phyloP scores from a whole-genome alignment of 2,888 invertebrate genomes.

The Trachelus troglodyta region DNA sequence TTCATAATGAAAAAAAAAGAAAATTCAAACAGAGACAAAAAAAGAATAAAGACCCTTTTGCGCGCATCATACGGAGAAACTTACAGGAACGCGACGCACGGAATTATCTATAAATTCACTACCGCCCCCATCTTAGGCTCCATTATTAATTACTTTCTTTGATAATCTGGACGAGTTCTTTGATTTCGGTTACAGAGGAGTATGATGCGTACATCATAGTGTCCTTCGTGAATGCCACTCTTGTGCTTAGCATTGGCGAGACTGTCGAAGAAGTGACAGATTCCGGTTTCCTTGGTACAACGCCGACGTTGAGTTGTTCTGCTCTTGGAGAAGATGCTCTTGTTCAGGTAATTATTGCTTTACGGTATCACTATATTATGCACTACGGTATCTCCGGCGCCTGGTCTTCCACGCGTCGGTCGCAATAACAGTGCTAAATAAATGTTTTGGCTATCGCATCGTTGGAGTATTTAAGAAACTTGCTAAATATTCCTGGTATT shows the following conservation, averaged over 20 bases:
- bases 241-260: constrained; percentile 98
- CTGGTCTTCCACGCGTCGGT: constrained; percentile 60
- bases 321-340: constrained; percentile 97
- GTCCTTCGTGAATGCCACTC: constrained; percentile 97
- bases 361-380: constrained; percentile 25
- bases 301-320: constrained; percentile 97
- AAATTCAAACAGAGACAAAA: neutral
- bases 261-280: constrained; percentile 99
- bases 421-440: constrained; percentile 59
- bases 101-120: constrained; percentile 6
- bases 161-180: constrained; percentile 40
- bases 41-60: neutral
- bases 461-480: constrained; percentile 52
- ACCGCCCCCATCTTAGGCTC: neutral
- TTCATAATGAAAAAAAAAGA: neutral
- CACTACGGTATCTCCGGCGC: constrained; percentile 66
- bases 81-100: neutral
- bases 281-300: constrained; percentile 98
- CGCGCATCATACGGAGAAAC: neutral
- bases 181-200: constrained; percentile 87
- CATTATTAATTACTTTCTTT: neutral
- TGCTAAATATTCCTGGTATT: constrained; percentile 55
- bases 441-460: constrained; percentile 56
- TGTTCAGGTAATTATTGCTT: constrained; percentile 79
- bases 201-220: constrained; percentile 99